Evolutionary conservation across 2,888 invertebrate genomes (phyloP), one percentile per base, ranked within the genome.

Genomic region (Zhuqinia jingwanae): DNA sequence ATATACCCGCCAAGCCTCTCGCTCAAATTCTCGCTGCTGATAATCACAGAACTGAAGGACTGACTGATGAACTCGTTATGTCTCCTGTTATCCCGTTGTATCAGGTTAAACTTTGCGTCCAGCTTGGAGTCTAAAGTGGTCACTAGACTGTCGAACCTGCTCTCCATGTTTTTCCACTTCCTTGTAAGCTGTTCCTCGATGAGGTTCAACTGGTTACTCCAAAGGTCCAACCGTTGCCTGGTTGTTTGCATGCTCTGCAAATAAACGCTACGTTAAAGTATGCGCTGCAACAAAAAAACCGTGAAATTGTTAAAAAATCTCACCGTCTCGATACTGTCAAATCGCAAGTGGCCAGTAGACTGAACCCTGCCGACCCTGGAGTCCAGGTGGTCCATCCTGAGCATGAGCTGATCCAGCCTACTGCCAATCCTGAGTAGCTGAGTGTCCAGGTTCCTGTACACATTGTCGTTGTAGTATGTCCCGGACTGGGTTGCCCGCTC

Each of bases 341-440:
- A 88, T 79, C 91, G 60, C 15, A 88, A 77, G 22, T 86, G 90
- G 0, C 90, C 87, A n/a, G 88, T 89, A 0, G 92, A 91, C 89
- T 93, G 93, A 25, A 93, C 88, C 68, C 93, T 90, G 1, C 92
- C 92, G 1, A 93, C 90, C 90, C 93, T 92, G 6, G 92, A 90
- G 87, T 93, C 93, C 27, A 94, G 91, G 22, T 92, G 92, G 75
- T 93, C 93, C 86, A 93, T 91, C 89, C 93, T 92, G 87, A 93
- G 91, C 47, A 92, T 92, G 86, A 93, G 92, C 86, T 92, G 92
- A 83, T 92, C 92, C 30, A 92, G 80, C 42, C 91, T 90, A 42
- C 91, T 88, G 87, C 92, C 92, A 56, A 93, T 88, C 36, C 92
- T 91, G 15, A 92, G 91, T 8, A 90, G 20, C 17, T 83, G 86